A percentile compares a stretch with the other conserved stretches of the same genome.
These are phyloP conservation scores for Parasteatoda lunata DNA, from an alignment of 2,888 invertebrate species.

Conservation along the genomic window DNA sequence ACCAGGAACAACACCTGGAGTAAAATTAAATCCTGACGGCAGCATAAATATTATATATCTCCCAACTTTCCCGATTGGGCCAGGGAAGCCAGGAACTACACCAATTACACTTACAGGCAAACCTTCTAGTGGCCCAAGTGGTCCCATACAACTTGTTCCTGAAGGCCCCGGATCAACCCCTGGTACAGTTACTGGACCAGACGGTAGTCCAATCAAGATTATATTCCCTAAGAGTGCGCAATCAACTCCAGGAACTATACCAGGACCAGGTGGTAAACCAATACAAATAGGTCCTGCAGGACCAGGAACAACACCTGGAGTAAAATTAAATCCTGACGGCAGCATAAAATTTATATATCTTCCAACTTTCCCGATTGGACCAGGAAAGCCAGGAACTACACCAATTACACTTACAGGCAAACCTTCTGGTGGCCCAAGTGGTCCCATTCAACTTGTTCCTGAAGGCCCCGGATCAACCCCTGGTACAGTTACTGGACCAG, in stretches of 20 bases:
- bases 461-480: not conserved
- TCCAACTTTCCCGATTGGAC: no score
- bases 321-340: no score
- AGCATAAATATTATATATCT: not conserved
- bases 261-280: no score
- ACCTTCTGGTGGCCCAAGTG: not conserved
- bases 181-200: conserved; percentile 16
- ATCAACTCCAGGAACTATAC: conserved; percentile 39
- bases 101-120: no score
- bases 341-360: no score
- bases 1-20: conserved; percentile 22
- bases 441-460: not conserved
- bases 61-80: not conserved
- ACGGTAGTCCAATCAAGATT: conserved; percentile 24
- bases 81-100: no score
- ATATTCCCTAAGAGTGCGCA: no score
- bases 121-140: not conserved
- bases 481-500: not conserved
- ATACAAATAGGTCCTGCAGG: no score
- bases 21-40: not conserved
- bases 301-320: no score
- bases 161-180: conserved; percentile 28
- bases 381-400: no score
- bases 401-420: no score
- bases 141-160: conserved; percentile 23